Base-by-base conservation (phyloP, 2,113 vertebrate genomes). In the Heterocephalus glaber region DNA sequence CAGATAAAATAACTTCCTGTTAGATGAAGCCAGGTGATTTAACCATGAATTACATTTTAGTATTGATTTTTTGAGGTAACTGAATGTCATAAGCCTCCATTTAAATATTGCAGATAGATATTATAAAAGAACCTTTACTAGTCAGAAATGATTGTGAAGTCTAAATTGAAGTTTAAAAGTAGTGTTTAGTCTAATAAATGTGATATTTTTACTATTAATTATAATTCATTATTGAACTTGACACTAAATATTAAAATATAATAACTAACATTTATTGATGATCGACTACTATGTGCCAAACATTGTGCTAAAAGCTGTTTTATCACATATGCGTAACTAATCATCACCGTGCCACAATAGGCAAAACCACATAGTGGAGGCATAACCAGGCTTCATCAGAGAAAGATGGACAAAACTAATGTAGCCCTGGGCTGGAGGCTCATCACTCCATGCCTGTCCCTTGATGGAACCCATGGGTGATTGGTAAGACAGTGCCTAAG, bases 1-100 rank as follows among this genome's bases (percentile, higher is more conserved):
- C 65, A 95, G 72, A 97, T 86, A 89, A 93, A 94, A 94, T 77
- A 66, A 44, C 92, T 86, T 90, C 20, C 76, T 90, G 54, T 68
- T 90, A 92, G 47, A 90, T 81, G 49, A 70, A 92, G 47, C 49
- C 58, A 94, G 79, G 54, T 95, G 94, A 93, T 94, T 89, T 89
- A 93, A 54, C 52, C 63, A 92, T 66, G 63, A 94, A 72, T 93
- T 95, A 85, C 54, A 94, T 86, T 97, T 92, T 61, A 66, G 38
- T 82, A 96, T 76, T 96, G 94, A 89, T 91, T 89, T 96, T 95
- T 92, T 89, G 22, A 82, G 86, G 94, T 96, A 95, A 96, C 52
- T 95, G 52, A 70, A 20, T 88, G 68, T 93, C 83, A 96, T 93
- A 89, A 94, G 52, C 68, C 44, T 91, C 61, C 72, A 94, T 54